phyloP scores from a whole-genome alignment of 2,113 vertebrate genomes.

The Nibea albiflora region DNA sequence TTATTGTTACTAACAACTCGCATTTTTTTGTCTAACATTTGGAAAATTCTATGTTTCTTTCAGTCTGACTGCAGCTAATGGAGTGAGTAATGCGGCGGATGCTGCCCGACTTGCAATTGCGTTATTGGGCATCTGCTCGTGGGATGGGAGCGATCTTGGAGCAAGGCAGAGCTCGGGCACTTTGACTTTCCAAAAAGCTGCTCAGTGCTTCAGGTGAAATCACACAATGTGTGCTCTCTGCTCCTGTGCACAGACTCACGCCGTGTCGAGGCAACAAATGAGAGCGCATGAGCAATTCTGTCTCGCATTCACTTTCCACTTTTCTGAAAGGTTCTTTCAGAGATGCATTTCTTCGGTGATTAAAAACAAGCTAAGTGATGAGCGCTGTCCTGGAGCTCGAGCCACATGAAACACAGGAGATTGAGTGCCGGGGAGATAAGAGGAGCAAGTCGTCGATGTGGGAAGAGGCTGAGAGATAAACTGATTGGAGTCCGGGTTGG shows the following conservation, averaged over 20 bases:
- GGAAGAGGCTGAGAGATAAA: conserved; percentile 52
- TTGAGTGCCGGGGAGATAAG: conserved; percentile 56
- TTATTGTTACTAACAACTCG: neutral
- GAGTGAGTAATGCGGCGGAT: conserved; percentile 14
- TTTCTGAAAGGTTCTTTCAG: conserved; percentile 3
- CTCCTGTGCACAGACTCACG: neutral
- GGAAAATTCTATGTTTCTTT: conserved; percentile 6
- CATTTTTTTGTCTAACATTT: conserved; percentile 2
- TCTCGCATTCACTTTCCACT: neutral
- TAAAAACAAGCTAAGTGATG: conserved; percentile 49
- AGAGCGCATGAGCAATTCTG: neutral
- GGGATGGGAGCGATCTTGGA: conserved; percentile 9
- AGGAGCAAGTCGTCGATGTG: conserved; percentile 57
- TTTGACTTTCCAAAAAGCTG: conserved; percentile 23
- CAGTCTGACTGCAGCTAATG: conserved; percentile 21
- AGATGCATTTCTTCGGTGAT: conserved; percentile 13
- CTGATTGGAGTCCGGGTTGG: conserved; percentile 51
- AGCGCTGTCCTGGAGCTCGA: conserved; percentile 35
- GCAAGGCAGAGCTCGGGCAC: neutral
- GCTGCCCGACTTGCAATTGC: conserved; percentile 22
- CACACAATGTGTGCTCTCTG: conserved; percentile 1
- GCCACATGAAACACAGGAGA: conserved; percentile 53
- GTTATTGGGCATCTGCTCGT: conserved; percentile 21
- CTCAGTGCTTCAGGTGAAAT: conserved; percentile 34
- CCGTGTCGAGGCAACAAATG: neutral